These are phyloP conservation scores for Tragelaphus strepsiceros DNA, from an alignment of 2,113 vertebrate genomes.

Conservation along the genomic window DNA sequence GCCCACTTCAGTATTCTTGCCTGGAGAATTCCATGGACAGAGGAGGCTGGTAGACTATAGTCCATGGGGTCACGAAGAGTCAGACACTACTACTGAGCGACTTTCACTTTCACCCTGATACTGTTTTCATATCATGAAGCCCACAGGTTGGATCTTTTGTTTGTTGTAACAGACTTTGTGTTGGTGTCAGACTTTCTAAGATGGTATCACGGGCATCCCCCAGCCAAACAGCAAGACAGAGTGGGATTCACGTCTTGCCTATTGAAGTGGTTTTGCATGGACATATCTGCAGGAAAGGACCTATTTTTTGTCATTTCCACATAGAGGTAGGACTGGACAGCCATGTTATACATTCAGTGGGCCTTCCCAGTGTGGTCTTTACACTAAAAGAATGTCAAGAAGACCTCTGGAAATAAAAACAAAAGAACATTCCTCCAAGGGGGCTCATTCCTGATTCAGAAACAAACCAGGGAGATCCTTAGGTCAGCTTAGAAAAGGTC, in stretches of 20 bases:
- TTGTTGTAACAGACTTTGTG: neutral
- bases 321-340: neutral
- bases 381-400: neutral
- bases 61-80: neutral
- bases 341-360: neutral
- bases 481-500: neutral
- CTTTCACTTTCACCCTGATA: neutral
- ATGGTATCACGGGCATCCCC: neutral
- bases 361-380: constrained; percentile 19
- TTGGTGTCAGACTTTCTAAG: neutral
- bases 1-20: neutral
- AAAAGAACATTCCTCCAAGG: neutral
- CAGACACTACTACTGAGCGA: neutral
- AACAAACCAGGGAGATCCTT: neutral
- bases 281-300: neutral
- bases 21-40: neutral
- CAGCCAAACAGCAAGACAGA: neutral
- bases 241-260: neutral
- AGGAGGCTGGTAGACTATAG: neutral
- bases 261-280: neutral
- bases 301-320: neutral
- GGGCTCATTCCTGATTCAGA: constrained; percentile 2
- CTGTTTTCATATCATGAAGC: neutral
- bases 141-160: neutral
- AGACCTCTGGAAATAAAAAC: neutral